phyloP scores from a whole-genome alignment of 2,113 vertebrate species.

The Grallaria varia region DNA sequence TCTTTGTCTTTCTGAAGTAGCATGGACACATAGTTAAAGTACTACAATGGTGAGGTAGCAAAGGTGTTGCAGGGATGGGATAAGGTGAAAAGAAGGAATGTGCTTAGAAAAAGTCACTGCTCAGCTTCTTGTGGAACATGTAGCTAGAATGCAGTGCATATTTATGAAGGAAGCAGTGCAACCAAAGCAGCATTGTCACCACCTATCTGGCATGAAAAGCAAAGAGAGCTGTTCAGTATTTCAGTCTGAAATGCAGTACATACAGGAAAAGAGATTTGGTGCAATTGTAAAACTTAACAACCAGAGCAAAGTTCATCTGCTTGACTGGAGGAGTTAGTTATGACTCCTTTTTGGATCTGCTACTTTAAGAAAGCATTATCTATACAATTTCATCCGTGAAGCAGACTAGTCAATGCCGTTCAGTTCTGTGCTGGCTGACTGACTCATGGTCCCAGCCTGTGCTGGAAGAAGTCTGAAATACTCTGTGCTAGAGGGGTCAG shows the following conservation, averaged over 20 bases:
- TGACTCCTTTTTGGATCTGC: background rate
- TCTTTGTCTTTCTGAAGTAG: constrained; percentile 35
- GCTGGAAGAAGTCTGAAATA: background rate
- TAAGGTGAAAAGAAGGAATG: background rate
- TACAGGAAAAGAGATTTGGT: background rate
- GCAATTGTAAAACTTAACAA: background rate
- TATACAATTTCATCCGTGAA: background rate
- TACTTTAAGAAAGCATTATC: background rate
- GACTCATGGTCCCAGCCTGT: background rate
- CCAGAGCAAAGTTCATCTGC: background rate
- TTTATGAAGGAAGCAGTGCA: background rate
- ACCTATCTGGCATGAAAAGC: background rate
- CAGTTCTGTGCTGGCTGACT: background rate
- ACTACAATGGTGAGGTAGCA: background rate
- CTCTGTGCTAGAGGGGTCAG: background rate
- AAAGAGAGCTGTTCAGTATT: background rate
- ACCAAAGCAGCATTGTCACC: background rate
- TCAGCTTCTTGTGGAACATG: background rate
- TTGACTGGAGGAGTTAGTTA: background rate
- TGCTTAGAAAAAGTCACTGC: background rate
- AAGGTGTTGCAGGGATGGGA: background rate
- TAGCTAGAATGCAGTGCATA: background rate
- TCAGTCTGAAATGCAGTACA: background rate
- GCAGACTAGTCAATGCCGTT: background rate
- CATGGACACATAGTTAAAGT: background rate